A percentile compares a stretch with the other conserved stretches of the same genome.
Conservation (phyloP, 2,797 vertebrate species). For the Poecilia picta region DNA sequence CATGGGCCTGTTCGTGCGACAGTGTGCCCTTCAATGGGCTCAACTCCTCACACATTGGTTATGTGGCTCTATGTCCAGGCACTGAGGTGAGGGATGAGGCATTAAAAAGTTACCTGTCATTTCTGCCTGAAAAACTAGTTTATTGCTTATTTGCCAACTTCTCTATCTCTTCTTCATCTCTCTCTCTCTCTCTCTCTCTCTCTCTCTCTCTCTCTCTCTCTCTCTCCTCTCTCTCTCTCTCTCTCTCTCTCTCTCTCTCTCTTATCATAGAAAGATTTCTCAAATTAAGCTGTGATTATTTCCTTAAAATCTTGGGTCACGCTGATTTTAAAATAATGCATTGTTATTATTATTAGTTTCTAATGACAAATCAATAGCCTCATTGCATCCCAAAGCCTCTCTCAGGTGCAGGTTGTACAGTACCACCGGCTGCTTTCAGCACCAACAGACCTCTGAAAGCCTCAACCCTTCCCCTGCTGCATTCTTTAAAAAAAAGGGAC, state of each 20-base stretch:
- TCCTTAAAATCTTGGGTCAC: background rate
- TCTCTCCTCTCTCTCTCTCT: no score
- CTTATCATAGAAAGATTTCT: background rate
- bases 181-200: no score
- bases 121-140: background rate
- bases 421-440: slow-evolving; percentile 27
- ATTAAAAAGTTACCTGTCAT: background rate
- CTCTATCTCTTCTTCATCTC: no score
- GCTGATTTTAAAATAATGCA: background rate
- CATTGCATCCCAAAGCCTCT: background rate
- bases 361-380: slow-evolving; percentile 15
- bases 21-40: background rate
- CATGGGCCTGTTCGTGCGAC: no score
- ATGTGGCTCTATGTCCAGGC: background rate
- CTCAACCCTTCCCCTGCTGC: slow-evolving; percentile 6
- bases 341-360: background rate
- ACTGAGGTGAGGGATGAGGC: background rate
- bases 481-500: slow-evolving; percentile 29
- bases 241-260: no score
- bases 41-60: background rate
- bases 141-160: background rate
- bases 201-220: no score
- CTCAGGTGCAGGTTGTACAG: slow-evolving; percentile 2
- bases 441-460: slow-evolving; percentile 25
- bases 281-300: background rate